A percentile compares a stretch with the other conserved stretches of the same genome.
Conservation (phyloP, 2,797 vertebrate genomes). For the Remorina albescens region DNA sequence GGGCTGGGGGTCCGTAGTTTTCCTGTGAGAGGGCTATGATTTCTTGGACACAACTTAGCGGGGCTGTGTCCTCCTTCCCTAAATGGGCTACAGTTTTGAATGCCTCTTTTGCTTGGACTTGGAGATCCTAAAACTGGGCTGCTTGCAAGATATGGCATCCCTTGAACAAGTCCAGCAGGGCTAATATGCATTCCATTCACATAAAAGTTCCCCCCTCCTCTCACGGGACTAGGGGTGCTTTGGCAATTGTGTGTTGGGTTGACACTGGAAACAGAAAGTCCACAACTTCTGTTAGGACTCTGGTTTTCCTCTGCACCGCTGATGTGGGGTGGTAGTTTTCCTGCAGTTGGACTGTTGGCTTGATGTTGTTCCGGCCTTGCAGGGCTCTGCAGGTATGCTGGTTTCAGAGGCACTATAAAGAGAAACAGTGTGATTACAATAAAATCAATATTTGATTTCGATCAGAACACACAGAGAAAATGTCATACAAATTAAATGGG, state of each 20-base stretch:
- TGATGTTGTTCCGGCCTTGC: slow-evolving; percentile 15
- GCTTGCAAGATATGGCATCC: slow-evolving; percentile 19
- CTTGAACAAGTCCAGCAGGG: slow-evolving; percentile 29
- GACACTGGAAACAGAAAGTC: slow-evolving; percentile 12
- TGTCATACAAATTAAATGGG: neutral
- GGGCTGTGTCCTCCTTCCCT: slow-evolving; percentile 53
- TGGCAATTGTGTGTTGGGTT: slow-evolving; percentile 15
- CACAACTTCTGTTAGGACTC: slow-evolving; percentile 18
- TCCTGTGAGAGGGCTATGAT: slow-evolving; percentile 43
- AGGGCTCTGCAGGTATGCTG: slow-evolving; percentile 61
- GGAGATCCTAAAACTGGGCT: slow-evolving; percentile 50
- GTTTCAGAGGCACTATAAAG: slow-evolving; percentile 65
- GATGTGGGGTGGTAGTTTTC: neutral
- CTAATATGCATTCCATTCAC: slow-evolving; percentile 32
- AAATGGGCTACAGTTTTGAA: slow-evolving; percentile 42
- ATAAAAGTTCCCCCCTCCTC: slow-evolving; percentile 20
- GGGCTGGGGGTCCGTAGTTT: slow-evolving; percentile 66
- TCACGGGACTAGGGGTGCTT: slow-evolving; percentile 43
- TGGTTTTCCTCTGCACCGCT: slow-evolving; percentile 4
- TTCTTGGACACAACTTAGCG: slow-evolving; percentile 57
- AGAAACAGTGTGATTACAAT: neutral
- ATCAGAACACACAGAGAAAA: neutral
- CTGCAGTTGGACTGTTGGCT: slow-evolving; percentile 24
- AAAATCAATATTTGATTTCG: neutral
- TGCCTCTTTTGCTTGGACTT: slow-evolving; percentile 56